Conservation (phyloP, 2,888 invertebrate species). For the Oligia latruncula region DNA sequence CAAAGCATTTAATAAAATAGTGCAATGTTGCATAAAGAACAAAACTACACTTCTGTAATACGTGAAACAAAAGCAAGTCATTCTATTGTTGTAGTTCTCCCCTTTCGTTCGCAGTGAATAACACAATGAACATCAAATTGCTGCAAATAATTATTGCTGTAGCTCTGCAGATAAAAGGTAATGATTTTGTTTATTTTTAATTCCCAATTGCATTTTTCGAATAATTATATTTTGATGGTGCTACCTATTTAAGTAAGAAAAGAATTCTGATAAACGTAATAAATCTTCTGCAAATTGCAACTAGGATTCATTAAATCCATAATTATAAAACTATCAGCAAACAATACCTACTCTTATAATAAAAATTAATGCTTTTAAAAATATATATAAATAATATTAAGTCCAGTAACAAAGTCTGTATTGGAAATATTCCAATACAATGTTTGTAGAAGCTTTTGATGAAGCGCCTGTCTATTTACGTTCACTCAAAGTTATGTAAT, state of each 20-base stretch:
- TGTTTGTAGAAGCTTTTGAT: slow-evolving; percentile 24
- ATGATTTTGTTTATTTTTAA: slow-evolving; percentile 1
- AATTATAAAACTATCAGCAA: neutral
- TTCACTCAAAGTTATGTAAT: slow-evolving; percentile 18
- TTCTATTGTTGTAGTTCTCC: slow-evolving; percentile 52
- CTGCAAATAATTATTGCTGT: slow-evolving; percentile 50
- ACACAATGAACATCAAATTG: slow-evolving; percentile 58
- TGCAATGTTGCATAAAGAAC: slow-evolving; percentile 63
- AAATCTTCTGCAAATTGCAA: neutral
- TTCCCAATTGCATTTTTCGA: neutral
- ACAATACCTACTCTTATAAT: neutral
- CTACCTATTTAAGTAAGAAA: neutral
- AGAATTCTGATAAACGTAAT: neutral
- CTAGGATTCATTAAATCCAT: neutral
- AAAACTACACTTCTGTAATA: slow-evolving; percentile 36
- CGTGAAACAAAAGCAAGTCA: slow-evolving; percentile 63
- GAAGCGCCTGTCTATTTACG: neutral
- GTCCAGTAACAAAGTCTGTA: neutral
- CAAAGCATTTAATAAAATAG: slow-evolving; percentile 49
- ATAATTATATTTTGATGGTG: neutral
- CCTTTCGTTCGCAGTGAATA: slow-evolving; percentile 41
- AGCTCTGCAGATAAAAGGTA: slow-evolving; percentile 60
- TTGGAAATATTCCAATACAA: slow-evolving; percentile 6
- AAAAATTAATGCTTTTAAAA: neutral
- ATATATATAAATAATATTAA: neutral